Evolutionary conservation across 2,113 vertebrate species (phyloP).

Genomic region (Benitochromis conjunctus): DNA sequence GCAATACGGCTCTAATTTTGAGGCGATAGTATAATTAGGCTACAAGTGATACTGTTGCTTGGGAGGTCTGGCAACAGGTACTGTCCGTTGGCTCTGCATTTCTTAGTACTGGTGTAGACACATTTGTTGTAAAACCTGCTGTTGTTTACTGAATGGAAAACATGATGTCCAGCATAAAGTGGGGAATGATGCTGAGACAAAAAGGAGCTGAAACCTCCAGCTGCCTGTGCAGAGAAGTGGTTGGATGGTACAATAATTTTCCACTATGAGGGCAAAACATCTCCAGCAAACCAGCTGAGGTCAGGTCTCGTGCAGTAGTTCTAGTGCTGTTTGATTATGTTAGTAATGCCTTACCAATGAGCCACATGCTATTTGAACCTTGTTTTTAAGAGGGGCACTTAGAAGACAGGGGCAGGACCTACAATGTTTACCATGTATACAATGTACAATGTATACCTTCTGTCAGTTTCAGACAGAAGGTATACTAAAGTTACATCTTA

Average conservation of each 20-base stretch:
- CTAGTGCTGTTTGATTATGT: neutral
- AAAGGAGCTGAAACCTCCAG: neutral
- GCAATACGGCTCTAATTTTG: slow-evolving; percentile 32
- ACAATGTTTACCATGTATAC: too few species aligned
- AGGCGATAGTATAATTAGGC: slow-evolving; percentile 45
- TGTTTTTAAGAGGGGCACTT: neutral
- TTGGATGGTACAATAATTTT: neutral
- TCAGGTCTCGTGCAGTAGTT: neutral
- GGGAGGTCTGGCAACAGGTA: slow-evolving; percentile 24
- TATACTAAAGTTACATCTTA: neutral
- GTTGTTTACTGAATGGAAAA: neutral
- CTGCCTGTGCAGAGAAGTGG: neutral
- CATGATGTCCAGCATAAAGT: neutral
- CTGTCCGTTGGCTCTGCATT: neutral
- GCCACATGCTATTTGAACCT: neutral
- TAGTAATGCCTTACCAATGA: neutral
- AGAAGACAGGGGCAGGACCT: neutral
- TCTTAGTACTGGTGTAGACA: neutral
- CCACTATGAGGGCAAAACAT: neutral
- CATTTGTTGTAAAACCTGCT: neutral
- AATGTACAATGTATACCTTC: too few species aligned
- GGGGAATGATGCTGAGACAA: neutral
- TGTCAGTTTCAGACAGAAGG: fast-evolving
- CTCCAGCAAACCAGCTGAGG: neutral
- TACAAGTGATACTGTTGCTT: slow-evolving; percentile 43